Evolutionary conservation across 2,113 vertebrate genomes (phyloP).

Genomic region (Embiotoca jacksoni): DNA sequence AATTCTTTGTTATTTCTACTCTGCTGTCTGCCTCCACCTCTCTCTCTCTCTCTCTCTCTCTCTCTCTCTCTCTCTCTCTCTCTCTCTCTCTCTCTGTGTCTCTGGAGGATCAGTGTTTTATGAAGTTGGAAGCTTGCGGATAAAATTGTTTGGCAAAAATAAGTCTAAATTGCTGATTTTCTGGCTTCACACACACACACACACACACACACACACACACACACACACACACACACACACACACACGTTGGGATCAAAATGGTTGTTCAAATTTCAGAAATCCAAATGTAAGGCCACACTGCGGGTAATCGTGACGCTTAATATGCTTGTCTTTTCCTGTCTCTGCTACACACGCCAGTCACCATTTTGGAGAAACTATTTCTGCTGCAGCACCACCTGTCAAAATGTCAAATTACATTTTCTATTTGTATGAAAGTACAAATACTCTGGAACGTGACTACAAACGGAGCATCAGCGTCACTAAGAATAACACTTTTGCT

Average conservation of each 20-base stretch:
- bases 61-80: slow-evolving; percentile 25
- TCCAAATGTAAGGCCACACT: no score
- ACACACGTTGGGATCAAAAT: slow-evolving; percentile 8
- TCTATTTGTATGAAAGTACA: not conserved
- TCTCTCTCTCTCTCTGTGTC: slow-evolving; percentile 22
- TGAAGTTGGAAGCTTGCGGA: slow-evolving; percentile 68
- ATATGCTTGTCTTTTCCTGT: no score
- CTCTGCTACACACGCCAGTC: no score
- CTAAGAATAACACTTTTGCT: not conserved
- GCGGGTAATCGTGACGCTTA: no score
- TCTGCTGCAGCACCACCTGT: not conserved
- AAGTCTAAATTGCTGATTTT: slow-evolving; percentile 57
- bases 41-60: slow-evolving; percentile 12
- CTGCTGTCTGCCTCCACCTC: slow-evolving; percentile 42
- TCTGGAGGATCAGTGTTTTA: slow-evolving; percentile 63
- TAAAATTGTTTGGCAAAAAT: slow-evolving; percentile 63
- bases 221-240: slow-evolving; percentile 5
- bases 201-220: slow-evolving; percentile 8
- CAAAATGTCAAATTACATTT: not conserved
- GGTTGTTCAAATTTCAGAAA: not conserved
- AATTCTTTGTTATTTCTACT: slow-evolving; percentile 56
- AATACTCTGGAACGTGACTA: not conserved
- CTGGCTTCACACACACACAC: not conserved
- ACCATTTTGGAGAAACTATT: not conserved
- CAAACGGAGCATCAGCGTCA: not conserved